phyloP scores from a whole-genome alignment of 2,888 invertebrate genomes.

The Agriopis leucophaearia region DNA sequence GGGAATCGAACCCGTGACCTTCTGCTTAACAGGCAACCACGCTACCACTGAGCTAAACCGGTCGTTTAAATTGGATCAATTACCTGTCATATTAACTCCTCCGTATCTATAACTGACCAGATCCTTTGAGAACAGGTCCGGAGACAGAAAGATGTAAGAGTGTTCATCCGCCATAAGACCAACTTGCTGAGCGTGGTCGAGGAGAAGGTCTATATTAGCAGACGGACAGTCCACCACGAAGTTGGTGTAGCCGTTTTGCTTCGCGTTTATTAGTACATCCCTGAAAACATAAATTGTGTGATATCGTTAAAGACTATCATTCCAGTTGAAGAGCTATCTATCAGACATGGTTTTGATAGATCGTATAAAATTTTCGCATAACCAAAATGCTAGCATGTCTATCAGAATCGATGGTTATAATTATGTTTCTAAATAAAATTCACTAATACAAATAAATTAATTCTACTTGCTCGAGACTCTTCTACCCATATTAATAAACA shows the following conservation, averaged over 20 bases:
- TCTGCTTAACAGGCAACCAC: no score
- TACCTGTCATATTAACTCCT: constrained; percentile 94
- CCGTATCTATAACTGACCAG: constrained; percentile 91
- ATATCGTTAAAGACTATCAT: background rate
- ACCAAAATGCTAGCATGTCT: no score
- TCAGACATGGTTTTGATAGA: no score
- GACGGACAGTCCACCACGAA: constrained; percentile 92
- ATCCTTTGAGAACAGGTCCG: constrained; percentile 93
- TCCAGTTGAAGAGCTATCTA: no score
- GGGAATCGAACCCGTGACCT: no score
- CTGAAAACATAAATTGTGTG: constrained; percentile 69
- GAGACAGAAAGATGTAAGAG: constrained; percentile 91
- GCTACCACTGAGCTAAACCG: no score
- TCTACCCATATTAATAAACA: no score
- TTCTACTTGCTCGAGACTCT: background rate
- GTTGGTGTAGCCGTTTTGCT: constrained; percentile 88
- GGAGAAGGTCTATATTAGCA: constrained; percentile 72
- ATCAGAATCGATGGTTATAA: no score
- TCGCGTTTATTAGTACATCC: constrained; percentile 89
- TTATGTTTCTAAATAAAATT: no score
- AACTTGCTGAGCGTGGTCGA: constrained; percentile 92
- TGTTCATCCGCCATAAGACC: constrained; percentile 93
- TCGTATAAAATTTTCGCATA: no score
- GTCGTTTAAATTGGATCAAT: background rate
- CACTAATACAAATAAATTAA: background rate